Evolutionary conservation across 2,797 vertebrate species (phyloP).

Genomic region (Gymnodraco acuticeps): DNA sequence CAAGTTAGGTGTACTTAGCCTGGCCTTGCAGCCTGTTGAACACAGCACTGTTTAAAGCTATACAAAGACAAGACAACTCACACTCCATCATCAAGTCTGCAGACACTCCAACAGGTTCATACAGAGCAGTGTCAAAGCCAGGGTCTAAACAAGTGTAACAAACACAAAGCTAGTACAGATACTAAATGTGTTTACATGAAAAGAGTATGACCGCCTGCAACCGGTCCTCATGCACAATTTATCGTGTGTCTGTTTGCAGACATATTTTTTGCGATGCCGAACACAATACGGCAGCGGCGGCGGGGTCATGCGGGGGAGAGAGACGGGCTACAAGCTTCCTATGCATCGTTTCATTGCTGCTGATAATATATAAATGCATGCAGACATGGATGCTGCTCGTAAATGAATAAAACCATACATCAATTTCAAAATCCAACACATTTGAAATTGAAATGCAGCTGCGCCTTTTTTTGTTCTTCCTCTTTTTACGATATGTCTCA

Average conservation of each 20-base stretch:
- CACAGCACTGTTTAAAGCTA: neutral
- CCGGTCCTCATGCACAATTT: conserved; percentile 47
- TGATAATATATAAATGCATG: conserved; percentile 78
- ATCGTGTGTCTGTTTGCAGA: conserved; percentile 36
- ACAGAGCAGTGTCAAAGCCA: neutral
- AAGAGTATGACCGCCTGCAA: conserved; percentile 8
- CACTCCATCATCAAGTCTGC: conserved; percentile 12
- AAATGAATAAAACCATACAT: conserved; percentile 85
- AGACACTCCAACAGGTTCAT: conserved; percentile 52
- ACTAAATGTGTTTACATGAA: conserved; percentile 47
- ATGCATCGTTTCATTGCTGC: conserved; percentile 63
- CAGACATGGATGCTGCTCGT: conserved; percentile 77
- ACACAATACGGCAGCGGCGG: conserved; percentile 21
- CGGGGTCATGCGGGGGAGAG: conserved; percentile 14
- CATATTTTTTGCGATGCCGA: conserved; percentile 25
- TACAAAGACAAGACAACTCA: neutral
- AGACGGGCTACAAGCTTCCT: conserved; percentile 34
- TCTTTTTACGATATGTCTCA: conserved; percentile 77
- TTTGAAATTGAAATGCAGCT: conserved; percentile 81
- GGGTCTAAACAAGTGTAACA: conserved; percentile 26
- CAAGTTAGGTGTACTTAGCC: neutral
- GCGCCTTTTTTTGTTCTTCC: neutral
- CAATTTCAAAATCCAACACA: conserved; percentile 80
- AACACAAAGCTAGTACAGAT: conserved; percentile 29
- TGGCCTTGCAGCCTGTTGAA: conserved; percentile 15